Percentiles rank a stretch among this genome's conserved stretches.
Evolutionary conservation across 2,888 invertebrate genomes (phyloP).

Genomic region (Oxyscelio sp.): DNA sequence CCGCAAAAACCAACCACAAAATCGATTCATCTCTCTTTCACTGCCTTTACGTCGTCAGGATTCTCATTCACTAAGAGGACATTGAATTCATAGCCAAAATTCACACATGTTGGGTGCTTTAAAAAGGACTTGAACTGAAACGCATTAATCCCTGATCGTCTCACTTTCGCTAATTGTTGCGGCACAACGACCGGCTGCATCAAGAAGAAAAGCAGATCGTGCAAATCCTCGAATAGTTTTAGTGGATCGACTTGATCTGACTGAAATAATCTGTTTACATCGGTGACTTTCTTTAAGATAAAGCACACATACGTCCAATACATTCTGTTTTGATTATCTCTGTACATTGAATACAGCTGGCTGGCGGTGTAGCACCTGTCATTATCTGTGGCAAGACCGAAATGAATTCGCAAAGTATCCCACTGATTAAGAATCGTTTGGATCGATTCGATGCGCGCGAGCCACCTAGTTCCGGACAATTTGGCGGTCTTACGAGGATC

Average conservation of each 20-base stretch:
- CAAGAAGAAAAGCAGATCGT: constrained; percentile 54
- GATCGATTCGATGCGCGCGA: constrained; percentile 45
- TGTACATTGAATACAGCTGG: constrained; percentile 68
- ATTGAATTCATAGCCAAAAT: constrained; percentile 18
- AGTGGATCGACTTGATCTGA: constrained; percentile 70
- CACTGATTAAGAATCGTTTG: constrained; percentile 74
- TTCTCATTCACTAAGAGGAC: too few species aligned
- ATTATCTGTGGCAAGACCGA: constrained; percentile 65
- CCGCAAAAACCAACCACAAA: too few species aligned
- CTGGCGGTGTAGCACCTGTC: constrained; percentile 72
- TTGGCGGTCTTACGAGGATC: constrained; percentile 7
- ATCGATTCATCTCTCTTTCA: too few species aligned
- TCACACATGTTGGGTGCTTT: constrained; percentile 7
- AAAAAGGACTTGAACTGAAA: constrained; percentile 2
- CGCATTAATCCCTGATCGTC: neutral
- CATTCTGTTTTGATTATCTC: constrained; percentile 64
- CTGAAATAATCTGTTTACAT: constrained; percentile 71
- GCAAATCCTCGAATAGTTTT: constrained; percentile 72
- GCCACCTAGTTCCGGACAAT: constrained; percentile 54
- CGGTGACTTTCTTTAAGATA: constrained; percentile 68
- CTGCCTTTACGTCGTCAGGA: too few species aligned
- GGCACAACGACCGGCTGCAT: constrained; percentile 8
- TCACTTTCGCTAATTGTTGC: neutral
- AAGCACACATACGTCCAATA: constrained; percentile 62
- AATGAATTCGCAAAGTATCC: constrained; percentile 80